Evolutionary conservation across 2,888 invertebrate genomes (phyloP).

Genomic region (Tiliacea citrago): DNA sequence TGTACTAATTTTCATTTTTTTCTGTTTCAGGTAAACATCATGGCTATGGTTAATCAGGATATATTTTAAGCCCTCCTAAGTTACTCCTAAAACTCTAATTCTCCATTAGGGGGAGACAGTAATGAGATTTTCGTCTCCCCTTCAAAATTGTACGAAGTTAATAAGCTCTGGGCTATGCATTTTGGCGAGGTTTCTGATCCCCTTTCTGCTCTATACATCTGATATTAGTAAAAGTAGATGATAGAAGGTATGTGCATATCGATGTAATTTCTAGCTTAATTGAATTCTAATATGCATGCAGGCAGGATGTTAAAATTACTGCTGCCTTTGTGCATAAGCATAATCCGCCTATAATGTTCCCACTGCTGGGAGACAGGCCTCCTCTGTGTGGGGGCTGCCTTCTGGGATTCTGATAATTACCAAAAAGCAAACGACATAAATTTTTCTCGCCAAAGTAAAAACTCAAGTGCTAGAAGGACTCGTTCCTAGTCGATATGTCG

Average conservation of each 20-base stretch:
- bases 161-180: conserved; percentile 39
- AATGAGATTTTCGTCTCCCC: conserved; percentile 46
- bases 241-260: background rate
- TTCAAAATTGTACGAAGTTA: conserved; percentile 47
- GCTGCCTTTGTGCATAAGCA: too few species aligned
- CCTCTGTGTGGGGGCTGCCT: too few species aligned
- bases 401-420: too few species aligned
- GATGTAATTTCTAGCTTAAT: background rate
- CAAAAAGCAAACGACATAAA: background rate
- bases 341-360: too few species aligned
- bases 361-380: too few species aligned
- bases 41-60: conserved; percentile 18
- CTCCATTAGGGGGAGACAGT: conserved; percentile 34
- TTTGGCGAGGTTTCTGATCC: conserved; percentile 31
- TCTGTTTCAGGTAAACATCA: conserved; percentile 54
- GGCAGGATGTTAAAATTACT: background rate
- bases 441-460: background rate
- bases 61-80: conserved; percentile 41
- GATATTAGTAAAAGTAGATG: conserved; percentile 3
- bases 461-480: too few species aligned
- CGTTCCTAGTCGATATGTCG: too few species aligned
- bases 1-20: conserved; percentile 22
- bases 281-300: background rate
- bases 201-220: conserved; percentile 13
- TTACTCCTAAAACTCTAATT: conserved; percentile 36